Conservation (phyloP, 23 tunicate species). For the Halocynthia aurantium region DNA sequence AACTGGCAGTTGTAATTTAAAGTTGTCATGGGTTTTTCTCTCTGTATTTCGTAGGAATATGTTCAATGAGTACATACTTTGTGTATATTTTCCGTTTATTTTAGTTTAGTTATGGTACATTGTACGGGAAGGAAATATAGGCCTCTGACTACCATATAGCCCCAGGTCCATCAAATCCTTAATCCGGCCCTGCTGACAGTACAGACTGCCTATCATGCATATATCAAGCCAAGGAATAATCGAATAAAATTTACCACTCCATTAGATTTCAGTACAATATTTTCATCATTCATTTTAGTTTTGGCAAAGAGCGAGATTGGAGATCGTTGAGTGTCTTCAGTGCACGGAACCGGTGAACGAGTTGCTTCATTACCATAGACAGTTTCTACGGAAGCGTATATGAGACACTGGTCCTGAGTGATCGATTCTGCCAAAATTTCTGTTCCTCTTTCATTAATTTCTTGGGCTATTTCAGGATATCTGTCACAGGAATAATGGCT, state of each 20-base stretch:
- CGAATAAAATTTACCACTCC: neutral
- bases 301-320: neutral
- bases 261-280: neutral
- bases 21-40: too few relatives aligned
- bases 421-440: neutral
- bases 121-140: too few relatives aligned
- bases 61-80: too few relatives aligned
- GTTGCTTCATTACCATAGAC: neutral
- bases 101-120: too few relatives aligned
- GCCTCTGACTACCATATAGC: too few relatives aligned
- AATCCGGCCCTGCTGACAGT: too few relatives aligned
- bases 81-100: too few relatives aligned
- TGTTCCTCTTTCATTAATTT: conserved; percentile 12
- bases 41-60: too few relatives aligned
- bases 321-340: neutral
- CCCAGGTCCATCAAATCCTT: too few relatives aligned
- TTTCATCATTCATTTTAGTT: neutral
- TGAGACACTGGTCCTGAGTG: neutral
- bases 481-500: neutral
- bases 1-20: too few relatives aligned
- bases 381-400: conserved; percentile 8
- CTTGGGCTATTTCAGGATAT: conserved; percentile 10
- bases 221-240: too few relatives aligned
- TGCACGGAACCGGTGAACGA: neutral
- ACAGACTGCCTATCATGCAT: too few relatives aligned